Conservation (phyloP, 2,113 vertebrate genomes). For the Mormyrus iriodes region DNA sequence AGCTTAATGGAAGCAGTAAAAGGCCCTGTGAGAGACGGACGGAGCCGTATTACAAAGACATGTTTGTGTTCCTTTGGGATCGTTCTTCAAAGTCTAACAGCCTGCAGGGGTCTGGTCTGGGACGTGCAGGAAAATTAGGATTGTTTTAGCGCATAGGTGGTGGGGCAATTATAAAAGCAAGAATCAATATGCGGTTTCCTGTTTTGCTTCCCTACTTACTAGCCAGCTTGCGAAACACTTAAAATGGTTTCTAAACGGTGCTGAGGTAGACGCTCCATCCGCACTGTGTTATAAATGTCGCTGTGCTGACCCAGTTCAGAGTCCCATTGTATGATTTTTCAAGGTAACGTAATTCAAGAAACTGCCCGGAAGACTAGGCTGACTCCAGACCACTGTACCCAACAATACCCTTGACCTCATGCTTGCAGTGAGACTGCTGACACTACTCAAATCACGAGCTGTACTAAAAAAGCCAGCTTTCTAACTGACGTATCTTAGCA, state of each 20-base stretch:
- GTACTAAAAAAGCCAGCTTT: neutral
- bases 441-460: neutral
- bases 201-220: neutral
- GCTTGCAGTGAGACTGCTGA: neutral
- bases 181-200: neutral
- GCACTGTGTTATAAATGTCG: neutral
- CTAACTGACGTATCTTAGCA: neutral
- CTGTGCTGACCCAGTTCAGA: neutral
- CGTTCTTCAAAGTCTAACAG: neutral
- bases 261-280: neutral
- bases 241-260: neutral
- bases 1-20: constrained; percentile 7
- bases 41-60: neutral
- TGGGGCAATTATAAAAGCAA: neutral
- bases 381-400: neutral
- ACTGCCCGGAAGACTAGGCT: neutral
- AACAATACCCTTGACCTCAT: neutral
- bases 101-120: neutral
- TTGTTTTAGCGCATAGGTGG: neutral
- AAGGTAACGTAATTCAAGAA: neutral
- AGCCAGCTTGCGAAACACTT: neutral
- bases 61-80: neutral
- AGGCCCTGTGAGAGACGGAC: neutral
- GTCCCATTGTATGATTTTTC: neutral
- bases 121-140: neutral